Evolutionary conservation across 2,113 vertebrate genomes (phyloP), one percentile per base, ranked within the genome.

Genomic region (Gnathonemus longibarbis): DNA sequence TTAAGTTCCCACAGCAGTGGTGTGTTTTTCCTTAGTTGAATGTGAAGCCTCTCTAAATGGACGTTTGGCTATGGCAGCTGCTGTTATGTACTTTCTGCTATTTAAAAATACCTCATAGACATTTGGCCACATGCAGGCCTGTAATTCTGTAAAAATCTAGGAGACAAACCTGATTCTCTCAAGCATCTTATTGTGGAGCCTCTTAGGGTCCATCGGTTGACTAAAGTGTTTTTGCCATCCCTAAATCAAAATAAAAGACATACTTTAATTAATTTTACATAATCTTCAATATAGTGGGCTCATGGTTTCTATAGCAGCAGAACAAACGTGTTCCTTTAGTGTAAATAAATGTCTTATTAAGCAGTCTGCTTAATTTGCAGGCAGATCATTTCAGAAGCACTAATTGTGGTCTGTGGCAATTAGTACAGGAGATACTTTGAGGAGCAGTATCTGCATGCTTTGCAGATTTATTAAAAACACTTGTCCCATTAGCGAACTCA

Each of bases 341-440:
- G 88, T 88, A 90, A 85, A 88, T 80, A 91, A 91, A 91, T 50
- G 24, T 80, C 88, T 89, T 89, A 89, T 90, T 80, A 90, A 77
- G 49, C 77, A 52, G 66, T 84, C 53, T 84, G 86, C 53, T 85
- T 91, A 92, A 90, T 91, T 80, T 89, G 91, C 89, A 91, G 89
- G 88, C 88, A 87, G 88, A 91, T 89, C 15, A 91, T 91, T 91
- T 91, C 90, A 90, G 87, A 83, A 77, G 56, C 56, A 74, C 80
- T 93, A 92, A 92, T 92, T 91, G 92, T 92, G 89, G 84, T 90
- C 80, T 80, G 87, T 90, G 83, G 90, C 91, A 92, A 92, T 93
- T 93, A 92, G 91, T 52, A 62, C 88, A 89, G 66, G 89, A 89
- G 88, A 90, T 66, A 52, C 58, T 91, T 90, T 92, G 80, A 88